A percentile compares a stretch with the other conserved stretches of the same genome.
phyloP scores from a whole-genome alignment of 2,888 invertebrate species.

The Drosophila robusta region DNA sequence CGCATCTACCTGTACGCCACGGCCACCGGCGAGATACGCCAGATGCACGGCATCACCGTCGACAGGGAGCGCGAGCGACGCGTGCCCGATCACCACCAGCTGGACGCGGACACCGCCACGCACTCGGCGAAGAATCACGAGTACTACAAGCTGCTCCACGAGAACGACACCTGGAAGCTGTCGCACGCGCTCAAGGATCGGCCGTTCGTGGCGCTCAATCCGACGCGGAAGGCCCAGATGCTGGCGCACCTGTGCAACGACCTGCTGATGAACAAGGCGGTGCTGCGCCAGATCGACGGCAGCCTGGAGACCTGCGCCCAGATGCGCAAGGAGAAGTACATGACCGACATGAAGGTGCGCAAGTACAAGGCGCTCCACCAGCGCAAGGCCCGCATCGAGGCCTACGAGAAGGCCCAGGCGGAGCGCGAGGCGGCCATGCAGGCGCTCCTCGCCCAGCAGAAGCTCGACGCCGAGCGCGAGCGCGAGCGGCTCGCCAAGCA shows the following conservation, averaged over 20 bases:
- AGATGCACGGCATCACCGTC: conserved; percentile 91
- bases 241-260: conserved; percentile 97
- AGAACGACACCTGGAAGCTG: conserved; percentile 91
- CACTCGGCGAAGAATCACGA: conserved; percentile 91
- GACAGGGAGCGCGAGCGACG: conserved; percentile 92
- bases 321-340: conserved; percentile 95
- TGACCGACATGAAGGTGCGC: conserved; percentile 96
- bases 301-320: conserved; percentile 94
- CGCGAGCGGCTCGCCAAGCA: conserved; percentile 68
- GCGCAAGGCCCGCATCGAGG: conserved; percentile 91
- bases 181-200: conserved; percentile 92
- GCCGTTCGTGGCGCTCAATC: conserved; percentile 93
- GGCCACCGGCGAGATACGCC: conserved; percentile 94
- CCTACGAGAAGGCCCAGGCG: conserved; percentile 87
- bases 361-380: conserved; percentile 91
- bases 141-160: conserved; percentile 91
- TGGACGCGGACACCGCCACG: conserved; percentile 88
- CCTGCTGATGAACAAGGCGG: conserved; percentile 95
- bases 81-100: conserved; percentile 93
- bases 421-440: conserved; percentile 83
- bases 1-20: conserved; percentile 96
- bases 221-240: conserved; percentile 94
- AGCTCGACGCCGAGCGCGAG: conserved; percentile 85
- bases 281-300: conserved; percentile 94
- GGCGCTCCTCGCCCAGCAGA: conserved; percentile 81